phyloP scores from a whole-genome alignment of 2,113 vertebrate genomes.

The Pteropus alecto region DNA sequence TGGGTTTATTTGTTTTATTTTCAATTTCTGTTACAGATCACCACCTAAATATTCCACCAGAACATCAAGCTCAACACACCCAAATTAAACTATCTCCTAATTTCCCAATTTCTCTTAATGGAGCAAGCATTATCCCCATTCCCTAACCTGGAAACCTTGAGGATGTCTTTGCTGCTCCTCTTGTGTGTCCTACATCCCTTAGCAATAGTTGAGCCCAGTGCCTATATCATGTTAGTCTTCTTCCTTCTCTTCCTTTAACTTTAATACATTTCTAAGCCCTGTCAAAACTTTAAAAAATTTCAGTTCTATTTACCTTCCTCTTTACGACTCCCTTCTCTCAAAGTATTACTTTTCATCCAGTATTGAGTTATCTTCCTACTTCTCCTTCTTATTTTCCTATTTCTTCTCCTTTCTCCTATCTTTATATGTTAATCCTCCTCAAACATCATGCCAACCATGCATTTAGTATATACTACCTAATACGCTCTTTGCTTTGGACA shows the following conservation, averaged over 20 bases:
- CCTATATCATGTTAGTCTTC: background rate
- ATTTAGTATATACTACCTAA: background rate
- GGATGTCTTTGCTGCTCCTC: background rate
- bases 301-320: background rate
- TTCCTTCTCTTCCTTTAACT: background rate
- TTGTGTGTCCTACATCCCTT: fast-evolving
- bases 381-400: background rate
- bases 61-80: background rate
- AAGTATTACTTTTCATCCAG: background rate
- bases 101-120: background rate
- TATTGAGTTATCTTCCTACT: background rate
- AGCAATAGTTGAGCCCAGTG: background rate
- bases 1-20: background rate
- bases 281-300: background rate
- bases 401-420: background rate
- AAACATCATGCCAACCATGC: background rate
- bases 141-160: background rate
- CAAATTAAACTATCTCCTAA: background rate
- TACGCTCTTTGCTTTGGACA: background rate
- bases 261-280: background rate
- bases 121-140: background rate
- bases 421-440: background rate
- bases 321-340: background rate
- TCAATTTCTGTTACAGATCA: background rate
- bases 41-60: background rate